phyloP scores from a whole-genome alignment of 30 jellyfish, hydroid and myxozoan species.

The Turritopsis dohrnii region DNA sequence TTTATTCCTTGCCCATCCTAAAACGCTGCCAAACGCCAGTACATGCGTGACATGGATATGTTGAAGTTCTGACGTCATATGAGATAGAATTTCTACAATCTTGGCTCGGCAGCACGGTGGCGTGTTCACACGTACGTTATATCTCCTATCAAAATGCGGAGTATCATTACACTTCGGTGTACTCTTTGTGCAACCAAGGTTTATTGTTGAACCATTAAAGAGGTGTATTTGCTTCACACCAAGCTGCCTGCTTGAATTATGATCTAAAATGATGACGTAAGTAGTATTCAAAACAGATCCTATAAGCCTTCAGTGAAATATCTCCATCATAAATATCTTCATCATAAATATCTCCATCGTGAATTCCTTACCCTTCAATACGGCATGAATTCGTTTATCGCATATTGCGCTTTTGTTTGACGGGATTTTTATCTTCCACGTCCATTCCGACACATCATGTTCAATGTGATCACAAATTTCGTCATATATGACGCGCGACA shows the following conservation, averaged over 20 bases:
- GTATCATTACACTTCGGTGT: constrained; percentile 60
- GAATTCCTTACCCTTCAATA: not conserved
- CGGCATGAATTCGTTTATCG: not conserved
- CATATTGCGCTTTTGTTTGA: not conserved
- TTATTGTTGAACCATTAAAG: constrained; percentile 31
- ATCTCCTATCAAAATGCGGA: constrained; percentile 40
- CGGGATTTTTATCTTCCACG: not conserved
- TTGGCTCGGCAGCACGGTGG: constrained; percentile 95
- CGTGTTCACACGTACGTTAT: constrained; percentile 47
- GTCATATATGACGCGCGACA: not conserved
- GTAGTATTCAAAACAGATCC: not conserved
- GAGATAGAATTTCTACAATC: constrained; percentile 42
- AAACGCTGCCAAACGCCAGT: constrained; percentile 68
- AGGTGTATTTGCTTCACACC: constrained; percentile 41
- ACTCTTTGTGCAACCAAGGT: constrained; percentile 56
- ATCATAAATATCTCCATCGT: not conserved
- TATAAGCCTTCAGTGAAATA: not conserved
- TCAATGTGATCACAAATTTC: not conserved
- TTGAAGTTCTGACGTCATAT: constrained; percentile 39
- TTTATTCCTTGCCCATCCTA: constrained; percentile 80
- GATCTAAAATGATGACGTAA: not conserved
- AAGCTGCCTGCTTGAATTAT: not conserved
- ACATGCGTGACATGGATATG: constrained; percentile 35
- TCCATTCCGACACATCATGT: not conserved
- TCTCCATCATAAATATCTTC: not conserved